These are phyloP conservation scores for Chiridota heheva DNA, from an alignment of 35 echinoderm and acorn worm species.

Conservation along the genomic window DNA sequence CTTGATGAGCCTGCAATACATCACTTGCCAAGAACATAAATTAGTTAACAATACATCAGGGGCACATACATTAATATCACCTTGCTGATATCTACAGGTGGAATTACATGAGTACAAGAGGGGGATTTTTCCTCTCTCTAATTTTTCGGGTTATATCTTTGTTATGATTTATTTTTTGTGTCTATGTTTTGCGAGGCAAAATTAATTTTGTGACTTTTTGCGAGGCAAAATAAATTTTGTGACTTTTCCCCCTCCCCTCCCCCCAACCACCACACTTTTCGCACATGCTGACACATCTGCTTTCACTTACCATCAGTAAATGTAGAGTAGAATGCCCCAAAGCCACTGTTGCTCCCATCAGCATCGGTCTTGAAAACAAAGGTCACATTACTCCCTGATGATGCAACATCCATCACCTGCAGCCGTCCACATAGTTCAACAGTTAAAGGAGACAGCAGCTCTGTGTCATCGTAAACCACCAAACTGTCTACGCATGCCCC, in stretches of 20 bases:
- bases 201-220: neutral
- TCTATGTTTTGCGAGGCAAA: too few species aligned
- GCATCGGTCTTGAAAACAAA: conserved; percentile 60
- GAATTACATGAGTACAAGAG: too few species aligned
- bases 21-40: too few species aligned
- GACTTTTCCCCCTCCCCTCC: neutral
- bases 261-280: too few species aligned
- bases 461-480: conserved; percentile 54
- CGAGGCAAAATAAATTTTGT: neutral
- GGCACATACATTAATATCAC: too few species aligned
- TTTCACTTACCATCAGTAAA: conserved; percentile 57
- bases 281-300: neutral
- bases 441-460: conserved; percentile 17
- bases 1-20: too few species aligned
- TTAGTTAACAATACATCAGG: too few species aligned
- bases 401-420: conserved; percentile 40
- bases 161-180: too few species aligned
- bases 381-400: conserved; percentile 47
- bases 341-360: conserved; percentile 48
- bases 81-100: too few species aligned
- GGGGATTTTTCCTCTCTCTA: too few species aligned
- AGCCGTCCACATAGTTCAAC: conserved; percentile 55
- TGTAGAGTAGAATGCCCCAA: conserved; percentile 67
- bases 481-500: conserved; percentile 67
- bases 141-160: too few species aligned